Evolutionary conservation across 2,888 invertebrate genomes (phyloP), one percentile per base, ranked within the genome.

Genomic region (Temnothorax ravouxi): DNA sequence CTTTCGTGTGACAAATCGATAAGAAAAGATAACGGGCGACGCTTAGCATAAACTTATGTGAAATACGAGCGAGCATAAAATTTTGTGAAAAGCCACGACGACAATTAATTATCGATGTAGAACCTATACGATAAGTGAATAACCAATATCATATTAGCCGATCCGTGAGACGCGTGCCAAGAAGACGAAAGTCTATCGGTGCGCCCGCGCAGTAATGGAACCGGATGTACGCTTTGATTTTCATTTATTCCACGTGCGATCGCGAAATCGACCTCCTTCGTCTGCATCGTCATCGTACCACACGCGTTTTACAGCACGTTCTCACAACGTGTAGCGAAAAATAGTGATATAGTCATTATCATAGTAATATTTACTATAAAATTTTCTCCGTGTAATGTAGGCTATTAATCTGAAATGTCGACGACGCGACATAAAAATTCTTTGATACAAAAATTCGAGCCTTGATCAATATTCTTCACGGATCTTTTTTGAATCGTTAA

Each of bases 21-120:
- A 82, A 83, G 71, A 71, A 64, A 34, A 54, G 38, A 67, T 74
- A 69, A 82, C 75, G 62, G 15, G 15, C 62, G 81, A 75, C 66
- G 56, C 38, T 62, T 25, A 15, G 50, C 50, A 38, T n/a, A 21
- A 38, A 38, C 74, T 71, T 52, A 8, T 44, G 64, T n/a, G 29
- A 67, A 38, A 69, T 52, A 61, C 79, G 64, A 44, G 29, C 29
- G 62, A 47, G 71, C 44, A 8, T 81, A 67, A 59, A 66, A 71
- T 80, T 81, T 81, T 41, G 41, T 59, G 13, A 50, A n/a, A 34
- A 56, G 41, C 15, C 50, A 64, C 50, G 44, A 56, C 52, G 47
- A 72, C 47, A n/a, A 83, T 84, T 75, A 75, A 85, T 76, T 83
- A 50, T 79, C 79, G 85, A 75, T 79, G 61, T 34, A 47, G 56